Base-by-base conservation (phyloP, 2,888 invertebrate genomes). In the Orthosia cruda region DNA sequence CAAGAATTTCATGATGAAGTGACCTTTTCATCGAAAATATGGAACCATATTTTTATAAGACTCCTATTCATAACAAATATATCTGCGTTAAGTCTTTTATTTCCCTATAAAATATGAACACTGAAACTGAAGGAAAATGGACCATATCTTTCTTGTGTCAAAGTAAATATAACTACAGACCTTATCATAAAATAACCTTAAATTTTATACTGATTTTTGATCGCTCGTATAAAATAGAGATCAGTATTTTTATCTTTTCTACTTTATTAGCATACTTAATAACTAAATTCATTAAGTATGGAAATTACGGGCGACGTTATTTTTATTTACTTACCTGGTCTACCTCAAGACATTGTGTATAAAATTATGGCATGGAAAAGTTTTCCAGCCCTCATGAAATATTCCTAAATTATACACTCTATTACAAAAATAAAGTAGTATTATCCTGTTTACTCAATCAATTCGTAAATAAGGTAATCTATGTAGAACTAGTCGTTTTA, bases 61-160 rank as follows among this genome's bases (percentile, higher is more conserved):
- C 64, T 57, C 55, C 75, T 62, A 57, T 76, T 57, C 69, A 71
- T 81, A 77, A 65, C 50, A 65, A 72, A 77, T 50, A 68, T 83
- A 75, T 72, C 55, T 72, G 55, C 75, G 65, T 85, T 73, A 77
- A 72, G 74, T 15, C 62, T 82, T 85, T 82, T 82, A 82, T 74
- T 77, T 86, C 54, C 68, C 71, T 74, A 86, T 88, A 84, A 88
- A 84, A 80, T 73, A 83, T 73, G 71, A 80, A 73, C 75, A 72
- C 65, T 58, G 54, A 75, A 82, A 75, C 70, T 63, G 59, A 69
- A 72, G 71, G 72, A 61, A 68, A 80, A 82, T 68, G 67, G 75
- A 64, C 75, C 52, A 71, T 82, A 76, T 63, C 32, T 81, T 87
- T 81, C 61, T 80, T 85, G 80, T 80, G 82, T 70, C 69, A 72